A percentile compares a stretch with the other conserved stretches of the same genome.
phyloP scores from a whole-genome alignment of 2,888 invertebrate species.

The Andricus curvator region DNA sequence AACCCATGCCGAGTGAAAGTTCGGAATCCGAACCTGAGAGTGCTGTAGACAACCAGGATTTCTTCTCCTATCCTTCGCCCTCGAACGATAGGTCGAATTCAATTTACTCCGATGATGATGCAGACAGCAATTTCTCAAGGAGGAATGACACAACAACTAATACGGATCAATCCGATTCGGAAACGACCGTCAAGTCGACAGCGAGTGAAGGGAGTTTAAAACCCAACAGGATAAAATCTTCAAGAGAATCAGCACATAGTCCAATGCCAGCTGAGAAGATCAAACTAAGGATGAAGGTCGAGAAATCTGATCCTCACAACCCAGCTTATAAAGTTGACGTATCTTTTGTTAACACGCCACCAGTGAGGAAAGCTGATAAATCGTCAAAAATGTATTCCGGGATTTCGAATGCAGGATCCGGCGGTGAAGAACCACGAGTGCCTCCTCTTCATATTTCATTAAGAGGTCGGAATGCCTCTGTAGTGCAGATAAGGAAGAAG shows the following conservation, averaged over 20 bases:
- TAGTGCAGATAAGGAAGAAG: conserved; percentile 89
- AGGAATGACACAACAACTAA: conserved; percentile 78
- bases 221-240: conserved; percentile 72
- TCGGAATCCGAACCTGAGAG: conserved; percentile 81
- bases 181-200: conserved; percentile 80
- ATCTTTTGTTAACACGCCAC: conserved; percentile 84
- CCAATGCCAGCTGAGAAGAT: conserved; percentile 85
- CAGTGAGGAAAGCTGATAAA: conserved; percentile 77
- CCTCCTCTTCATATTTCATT: conserved; percentile 94
- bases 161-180: conserved; percentile 81
- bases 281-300: conserved; percentile 89
- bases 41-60: conserved; percentile 76
- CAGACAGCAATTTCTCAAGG: conserved; percentile 81
- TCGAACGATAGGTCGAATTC: conserved; percentile 79
- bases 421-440: conserved; percentile 87
- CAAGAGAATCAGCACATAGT: conserved; percentile 74
- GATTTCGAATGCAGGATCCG: conserved; percentile 63
- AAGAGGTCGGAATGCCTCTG: conserved; percentile 88
- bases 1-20: conserved; percentile 87
- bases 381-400: conserved; percentile 79
- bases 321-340: conserved; percentile 90
- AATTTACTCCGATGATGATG: conserved; percentile 82
- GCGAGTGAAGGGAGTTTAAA: conserved; percentile 81
- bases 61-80: conserved; percentile 78
- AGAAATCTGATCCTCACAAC: conserved; percentile 89